Evolutionary conservation across 2,888 invertebrate genomes (phyloP), one percentile per base, ranked within the genome.

Genomic region (Eristalis intricaria): DNA sequence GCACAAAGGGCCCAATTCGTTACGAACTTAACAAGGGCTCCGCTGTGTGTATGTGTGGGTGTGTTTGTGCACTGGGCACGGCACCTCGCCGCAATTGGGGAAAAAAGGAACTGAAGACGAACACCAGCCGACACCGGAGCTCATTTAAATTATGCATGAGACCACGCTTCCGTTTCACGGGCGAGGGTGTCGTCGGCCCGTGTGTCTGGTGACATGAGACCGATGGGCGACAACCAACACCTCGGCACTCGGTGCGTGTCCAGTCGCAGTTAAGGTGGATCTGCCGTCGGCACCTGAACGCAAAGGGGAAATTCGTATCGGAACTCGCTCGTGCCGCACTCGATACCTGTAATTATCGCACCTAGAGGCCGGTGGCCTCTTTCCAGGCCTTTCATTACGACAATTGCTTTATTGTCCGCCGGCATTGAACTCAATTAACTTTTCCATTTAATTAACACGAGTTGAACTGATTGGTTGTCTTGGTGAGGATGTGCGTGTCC

Each of bases 281-380:
- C 79, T 80, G 74, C 68, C 70, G 43, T 83, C 64, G 60, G 61
- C 61, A 63, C 22, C 66, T 38, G 64, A 64, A 64, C 29, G 15
- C 32, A 61, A 35, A 65, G 66, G 83, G 83, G 75, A 87, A 87
- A 87, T 79, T 69, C 70, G 63, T 43, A 43, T 75, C 75, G 83
- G 83, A 84, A 87, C 87, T 87, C 84, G 87, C 87, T 87, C 84
- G 87, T 87, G 87, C 87, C 84, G 87, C 84, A 84, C 84, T 87
- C 79, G 87, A 87, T 84, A 87, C 87, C 76, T 80, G 79, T 87
- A 87, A 87, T 87, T 87, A 87, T 87, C 87, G 84, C 84, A 84
- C 87, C 87, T 83, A 80, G 75, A 66, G 68, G 60, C 26, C 60
- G 60, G 23, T 60, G 60, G 66, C 40, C 63, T 23, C 58, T 71